Evolutionary conservation across 2,888 invertebrate species (phyloP).

Genomic region (Megalurothrips usitatus): DNA sequence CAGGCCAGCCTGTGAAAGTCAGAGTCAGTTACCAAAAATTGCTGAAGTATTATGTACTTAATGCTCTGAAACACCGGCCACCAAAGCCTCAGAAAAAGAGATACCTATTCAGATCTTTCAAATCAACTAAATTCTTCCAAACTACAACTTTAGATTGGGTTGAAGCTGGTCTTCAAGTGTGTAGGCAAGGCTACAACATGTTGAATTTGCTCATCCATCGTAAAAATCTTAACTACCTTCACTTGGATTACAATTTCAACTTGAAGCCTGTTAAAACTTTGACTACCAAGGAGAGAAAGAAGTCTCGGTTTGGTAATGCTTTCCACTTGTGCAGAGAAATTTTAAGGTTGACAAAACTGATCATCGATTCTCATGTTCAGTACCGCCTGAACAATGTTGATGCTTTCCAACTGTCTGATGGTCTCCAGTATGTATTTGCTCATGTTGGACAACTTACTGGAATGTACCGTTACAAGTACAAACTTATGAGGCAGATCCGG

Average conservation of each 20-base stretch:
- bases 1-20: conserved; percentile 97
- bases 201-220: conserved; percentile 96
- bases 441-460: conserved; percentile 99
- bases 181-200: conserved; percentile 99
- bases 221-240: conserved; percentile 98
- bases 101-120: conserved; percentile 97
- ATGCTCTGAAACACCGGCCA: conserved; percentile 93
- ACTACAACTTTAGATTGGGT: conserved; percentile 99
- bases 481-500: conserved; percentile 95
- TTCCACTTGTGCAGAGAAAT: conserved; percentile 99
- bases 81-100: conserved; percentile 99
- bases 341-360: conserved; percentile 93
- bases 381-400: conserved; percentile 99
- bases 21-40: conserved; percentile 98
- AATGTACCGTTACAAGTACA: conserved; percentile 99
- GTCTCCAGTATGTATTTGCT: conserved; percentile 97
- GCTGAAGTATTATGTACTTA: conserved; percentile 95
- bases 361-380: conserved; percentile 99
- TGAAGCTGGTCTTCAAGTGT: conserved; percentile 96
- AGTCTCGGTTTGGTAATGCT: conserved; percentile 94
- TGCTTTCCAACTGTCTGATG: conserved; percentile 97
- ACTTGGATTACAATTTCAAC: conserved; percentile 99
- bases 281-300: conserved; percentile 98
- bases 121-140: conserved; percentile 99
- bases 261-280: conserved; percentile 98